phyloP scores from a whole-genome alignment of 1,140 invertebrate genomes.

The Brachionus rotundiformis region DNA sequence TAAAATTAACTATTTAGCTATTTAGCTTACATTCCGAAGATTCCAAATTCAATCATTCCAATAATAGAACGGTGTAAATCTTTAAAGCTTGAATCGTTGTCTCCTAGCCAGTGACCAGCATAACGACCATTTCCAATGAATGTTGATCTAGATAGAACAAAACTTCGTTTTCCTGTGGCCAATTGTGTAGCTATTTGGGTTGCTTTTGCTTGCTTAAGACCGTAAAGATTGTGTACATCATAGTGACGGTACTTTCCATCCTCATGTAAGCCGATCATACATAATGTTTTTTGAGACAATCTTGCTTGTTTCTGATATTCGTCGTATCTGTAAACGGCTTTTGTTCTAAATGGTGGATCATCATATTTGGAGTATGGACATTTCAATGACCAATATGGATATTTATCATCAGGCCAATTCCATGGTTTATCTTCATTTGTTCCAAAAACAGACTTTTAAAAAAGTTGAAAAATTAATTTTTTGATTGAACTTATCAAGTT shows the following conservation, averaged over 20 bases:
- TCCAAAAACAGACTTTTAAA: conserved; percentile 57
- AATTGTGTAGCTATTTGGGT: conserved; percentile 62
- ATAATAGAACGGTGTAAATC: conserved; percentile 61
- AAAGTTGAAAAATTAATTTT: not conserved
- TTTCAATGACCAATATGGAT: conserved; percentile 77
- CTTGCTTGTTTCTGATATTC: conserved; percentile 59
- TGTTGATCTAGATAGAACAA: conserved; percentile 80
- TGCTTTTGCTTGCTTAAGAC: conserved; percentile 59
- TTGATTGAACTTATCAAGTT: too few relatives aligned
- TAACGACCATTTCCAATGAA: conserved; percentile 78
- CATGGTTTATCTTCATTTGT: conserved; percentile 62
- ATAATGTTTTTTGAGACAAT: conserved; percentile 69
- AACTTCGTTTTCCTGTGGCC: conserved; percentile 67
- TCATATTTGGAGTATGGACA: conserved; percentile 68
- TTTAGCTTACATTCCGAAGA: conserved; percentile 70
- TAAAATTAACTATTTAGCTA: not conserved
- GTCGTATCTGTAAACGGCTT: conserved; percentile 65
- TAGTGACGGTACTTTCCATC: conserved; percentile 59
- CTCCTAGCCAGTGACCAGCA: conserved; percentile 85
- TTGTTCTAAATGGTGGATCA: conserved; percentile 66
- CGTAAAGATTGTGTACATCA: conserved; percentile 78
- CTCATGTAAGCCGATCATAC: conserved; percentile 76
- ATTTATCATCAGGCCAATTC: conserved; percentile 59
- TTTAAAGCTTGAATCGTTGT: conserved; percentile 59
- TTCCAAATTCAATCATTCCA: conserved; percentile 57